Conservation (phyloP, 2,797 vertebrate species). For the Squalus acanthias region DNA sequence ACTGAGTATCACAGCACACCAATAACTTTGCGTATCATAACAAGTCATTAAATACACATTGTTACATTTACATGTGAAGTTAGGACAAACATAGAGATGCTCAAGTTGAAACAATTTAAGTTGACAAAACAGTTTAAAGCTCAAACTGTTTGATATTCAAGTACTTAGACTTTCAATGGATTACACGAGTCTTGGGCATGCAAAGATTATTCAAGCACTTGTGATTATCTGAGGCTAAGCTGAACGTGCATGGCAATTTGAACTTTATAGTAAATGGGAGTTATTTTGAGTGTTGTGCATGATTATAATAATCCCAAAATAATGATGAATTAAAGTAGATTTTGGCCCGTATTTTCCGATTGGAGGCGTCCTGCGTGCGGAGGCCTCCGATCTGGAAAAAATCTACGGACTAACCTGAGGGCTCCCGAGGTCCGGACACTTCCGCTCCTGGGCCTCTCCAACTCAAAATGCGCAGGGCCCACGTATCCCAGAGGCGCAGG, state of each 20-base stretch:
- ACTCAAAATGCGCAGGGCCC: no score
- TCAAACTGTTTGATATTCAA: background rate
- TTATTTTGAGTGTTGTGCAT: background rate
- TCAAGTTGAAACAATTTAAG: background rate
- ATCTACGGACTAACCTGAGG: no score
- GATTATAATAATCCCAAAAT: background rate
- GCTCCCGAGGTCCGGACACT: no score
- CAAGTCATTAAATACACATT: background rate
- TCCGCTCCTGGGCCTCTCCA: no score
- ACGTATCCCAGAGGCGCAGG: no score
- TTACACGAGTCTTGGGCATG: background rate
- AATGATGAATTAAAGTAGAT: background rate
- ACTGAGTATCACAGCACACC: background rate
- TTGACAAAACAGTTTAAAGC: background rate
- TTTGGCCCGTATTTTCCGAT: no score
- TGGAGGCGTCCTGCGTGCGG: no score
- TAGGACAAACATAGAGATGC: slow-evolving; percentile 19
- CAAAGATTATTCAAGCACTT: background rate
- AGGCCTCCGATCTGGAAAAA: no score
- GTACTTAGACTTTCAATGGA: background rate
- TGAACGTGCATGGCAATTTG: background rate
- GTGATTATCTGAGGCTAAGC: background rate
- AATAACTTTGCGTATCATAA: background rate
- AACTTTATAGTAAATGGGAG: background rate
- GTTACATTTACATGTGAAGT: background rate